Evolutionary conservation across 2,888 invertebrate species (phyloP).

Genomic region (Diachrysia chrysitis): DNA sequence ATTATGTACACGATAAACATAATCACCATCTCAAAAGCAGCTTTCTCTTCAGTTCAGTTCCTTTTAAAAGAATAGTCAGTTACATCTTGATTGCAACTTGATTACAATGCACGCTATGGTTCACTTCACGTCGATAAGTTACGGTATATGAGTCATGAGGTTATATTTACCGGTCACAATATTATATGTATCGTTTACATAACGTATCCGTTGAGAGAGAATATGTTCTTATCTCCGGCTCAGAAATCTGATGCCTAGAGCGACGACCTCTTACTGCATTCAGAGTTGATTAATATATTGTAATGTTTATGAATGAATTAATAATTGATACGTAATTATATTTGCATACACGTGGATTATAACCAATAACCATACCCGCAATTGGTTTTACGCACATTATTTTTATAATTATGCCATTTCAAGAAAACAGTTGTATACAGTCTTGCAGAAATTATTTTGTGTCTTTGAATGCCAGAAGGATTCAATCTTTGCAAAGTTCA

Average conservation of each 20-base stretch:
- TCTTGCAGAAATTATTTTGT: neutral
- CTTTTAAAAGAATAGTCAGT: neutral
- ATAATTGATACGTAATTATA: slow-evolving; percentile 16
- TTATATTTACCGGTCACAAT: slow-evolving; percentile 20
- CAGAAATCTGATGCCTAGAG: slow-evolving; percentile 50
- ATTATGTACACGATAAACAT: neutral
- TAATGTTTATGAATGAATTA: slow-evolving; percentile 38
- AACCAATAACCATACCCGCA: slow-evolving; percentile 6
- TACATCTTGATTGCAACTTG: neutral
- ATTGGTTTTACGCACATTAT: neutral
- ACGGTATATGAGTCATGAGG: slow-evolving; percentile 27
- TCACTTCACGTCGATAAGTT: slow-evolving; percentile 20
- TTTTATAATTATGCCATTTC: neutral
- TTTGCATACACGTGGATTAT: slow-evolving; percentile 10
- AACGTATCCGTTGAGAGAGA: slow-evolving; percentile 30
- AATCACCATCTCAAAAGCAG: neutral
- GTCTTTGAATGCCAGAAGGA: neutral
- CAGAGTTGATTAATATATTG: slow-evolving; percentile 25
- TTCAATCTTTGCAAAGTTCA: neutral
- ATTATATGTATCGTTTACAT: slow-evolving; percentile 25
- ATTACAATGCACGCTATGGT: slow-evolving; percentile 2
- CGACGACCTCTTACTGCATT: slow-evolving; percentile 46
- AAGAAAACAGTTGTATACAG: neutral
- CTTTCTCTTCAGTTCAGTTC: neutral
- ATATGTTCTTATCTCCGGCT: slow-evolving; percentile 35